These are phyloP conservation scores for Mesopsocus fuscifrons DNA, from an alignment of 2,888 invertebrate species.

Conservation along the genomic window DNA sequence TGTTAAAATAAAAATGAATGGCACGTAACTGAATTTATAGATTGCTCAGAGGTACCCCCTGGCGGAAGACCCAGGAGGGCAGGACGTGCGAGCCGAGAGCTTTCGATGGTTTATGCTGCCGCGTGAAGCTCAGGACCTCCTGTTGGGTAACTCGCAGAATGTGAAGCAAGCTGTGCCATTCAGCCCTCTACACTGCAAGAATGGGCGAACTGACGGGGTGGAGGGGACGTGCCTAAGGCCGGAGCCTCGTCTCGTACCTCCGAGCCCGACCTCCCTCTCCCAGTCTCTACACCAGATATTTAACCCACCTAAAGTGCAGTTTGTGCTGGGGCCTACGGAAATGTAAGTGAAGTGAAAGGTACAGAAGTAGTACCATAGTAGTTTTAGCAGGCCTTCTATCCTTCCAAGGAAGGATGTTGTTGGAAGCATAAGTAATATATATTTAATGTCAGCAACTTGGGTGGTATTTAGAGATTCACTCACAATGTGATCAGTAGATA, in stretches of 20 bases:
- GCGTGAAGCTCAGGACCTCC: constrained; percentile 61
- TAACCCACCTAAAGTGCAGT: not conserved
- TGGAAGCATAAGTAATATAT: no score
- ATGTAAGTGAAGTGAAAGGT: no score
- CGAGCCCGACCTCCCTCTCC: not conserved
- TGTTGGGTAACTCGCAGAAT: constrained; percentile 51
- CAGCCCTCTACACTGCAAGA: constrained; percentile 37
- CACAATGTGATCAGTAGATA: no score
- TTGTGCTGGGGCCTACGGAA: not conserved
- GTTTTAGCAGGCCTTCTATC: no score
- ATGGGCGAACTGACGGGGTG: not conserved
- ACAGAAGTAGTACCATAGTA: no score
- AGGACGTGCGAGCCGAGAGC: constrained; percentile 44
- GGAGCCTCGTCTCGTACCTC: not conserved
- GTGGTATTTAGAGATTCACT: no score
- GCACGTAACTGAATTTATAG: constrained; percentile 20
- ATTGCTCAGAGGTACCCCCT: constrained; percentile 52
- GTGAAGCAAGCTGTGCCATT: constrained; percentile 61
- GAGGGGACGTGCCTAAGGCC: not conserved
- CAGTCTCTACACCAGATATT: not conserved
- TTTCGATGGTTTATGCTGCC: constrained; percentile 81
- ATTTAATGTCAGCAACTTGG: no score
- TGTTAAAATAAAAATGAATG: constrained; percentile 57
- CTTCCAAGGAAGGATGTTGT: no score
- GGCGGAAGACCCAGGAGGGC: constrained; percentile 52